Evolutionary conservation across 2,888 invertebrate species (phyloP), one percentile per base, ranked within the genome.

Genomic region (Amorpha juglandis): DNA sequence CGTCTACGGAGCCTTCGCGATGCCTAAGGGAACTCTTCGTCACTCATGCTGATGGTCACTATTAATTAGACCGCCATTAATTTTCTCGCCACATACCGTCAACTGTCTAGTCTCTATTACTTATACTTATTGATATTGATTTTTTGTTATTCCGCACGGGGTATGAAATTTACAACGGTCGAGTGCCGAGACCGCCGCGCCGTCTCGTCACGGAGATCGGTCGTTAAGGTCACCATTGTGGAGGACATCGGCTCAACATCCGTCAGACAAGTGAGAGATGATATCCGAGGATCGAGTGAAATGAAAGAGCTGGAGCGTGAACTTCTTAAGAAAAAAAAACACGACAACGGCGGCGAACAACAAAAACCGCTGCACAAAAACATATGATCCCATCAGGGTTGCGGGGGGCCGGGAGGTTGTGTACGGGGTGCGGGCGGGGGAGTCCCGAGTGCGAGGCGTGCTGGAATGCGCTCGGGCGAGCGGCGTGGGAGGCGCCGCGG

Each of bases 331-430:
- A 81, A 90, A 91, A 89, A 92, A 90, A 80, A 87, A 90, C 81
- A 84, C 84, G 86, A 88, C 82, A 81, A 87, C 88, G 89, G 90
- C 91, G 92, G 92, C 87, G 87, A 92, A 92, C 91, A 91, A 92
- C 92, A 93, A 93, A 93, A 93, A 93, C 93, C 92, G 93, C 92
- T 93, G 92, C 91, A 92, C 89, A 93, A 93, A 93, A 93, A 93
- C 93, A 93, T 93, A 93, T 93, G 93, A 93, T 92, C 92, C 90
- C 89, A 88, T 87, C 91, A 88, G 90, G 90, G 89, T 84, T 80
- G 81, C 76, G 88, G 89, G 86, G 84, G 78, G 58, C 58, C 58
- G 58, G 19, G 58, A 58, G 58, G 58, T 58, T 58, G 89, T 89
- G 88, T 84, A n/a, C 80, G 81, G 75, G 87, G 72, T 65, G 71